phyloP scores from a whole-genome alignment of 2,113 vertebrate genomes.

The Odontesthes bonariensis region DNA sequence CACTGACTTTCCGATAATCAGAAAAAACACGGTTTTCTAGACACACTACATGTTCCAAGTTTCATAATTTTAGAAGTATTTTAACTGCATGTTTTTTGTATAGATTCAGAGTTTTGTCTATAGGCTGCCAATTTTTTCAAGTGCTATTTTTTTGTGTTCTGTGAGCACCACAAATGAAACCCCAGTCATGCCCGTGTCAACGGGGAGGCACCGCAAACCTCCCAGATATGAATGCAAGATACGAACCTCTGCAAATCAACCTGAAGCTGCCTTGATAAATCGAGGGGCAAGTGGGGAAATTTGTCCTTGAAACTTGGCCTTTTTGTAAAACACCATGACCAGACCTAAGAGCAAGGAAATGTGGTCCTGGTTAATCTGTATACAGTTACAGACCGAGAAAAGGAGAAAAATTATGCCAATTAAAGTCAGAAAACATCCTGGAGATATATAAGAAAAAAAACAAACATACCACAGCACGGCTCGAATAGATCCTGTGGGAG shows the following conservation, averaged over 20 bases:
- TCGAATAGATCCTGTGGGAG: slow-evolving; percentile 32
- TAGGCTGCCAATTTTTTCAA: background rate
- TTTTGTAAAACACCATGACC: background rate
- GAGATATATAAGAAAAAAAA: slow-evolving; percentile 19
- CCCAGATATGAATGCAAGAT: background rate
- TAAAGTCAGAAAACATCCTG: slow-evolving; percentile 26
- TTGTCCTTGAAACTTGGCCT: background rate
- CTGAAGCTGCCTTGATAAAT: background rate
- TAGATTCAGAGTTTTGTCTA: too few relatives aligned
- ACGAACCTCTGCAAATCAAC: background rate
- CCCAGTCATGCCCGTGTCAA: background rate
- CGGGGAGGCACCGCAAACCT: background rate
- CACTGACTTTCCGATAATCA: too few relatives aligned
- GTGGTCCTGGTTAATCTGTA: slow-evolving; percentile 6
- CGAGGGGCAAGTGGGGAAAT: background rate
- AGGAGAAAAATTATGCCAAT: background rate
- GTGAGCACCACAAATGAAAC: too few relatives aligned
- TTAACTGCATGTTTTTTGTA: too few relatives aligned
- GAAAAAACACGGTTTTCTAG: too few relatives aligned
- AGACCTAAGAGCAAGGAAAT: background rate
- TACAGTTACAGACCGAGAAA: slow-evolving; percentile 14
- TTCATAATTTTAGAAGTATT: too few relatives aligned
- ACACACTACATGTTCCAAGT: too few relatives aligned
- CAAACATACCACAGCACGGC: slow-evolving; percentile 24
- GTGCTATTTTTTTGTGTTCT: background rate